Base-by-base conservation (phyloP, 2,888 invertebrate genomes). In the Chrysolina haemoptera region DNA sequence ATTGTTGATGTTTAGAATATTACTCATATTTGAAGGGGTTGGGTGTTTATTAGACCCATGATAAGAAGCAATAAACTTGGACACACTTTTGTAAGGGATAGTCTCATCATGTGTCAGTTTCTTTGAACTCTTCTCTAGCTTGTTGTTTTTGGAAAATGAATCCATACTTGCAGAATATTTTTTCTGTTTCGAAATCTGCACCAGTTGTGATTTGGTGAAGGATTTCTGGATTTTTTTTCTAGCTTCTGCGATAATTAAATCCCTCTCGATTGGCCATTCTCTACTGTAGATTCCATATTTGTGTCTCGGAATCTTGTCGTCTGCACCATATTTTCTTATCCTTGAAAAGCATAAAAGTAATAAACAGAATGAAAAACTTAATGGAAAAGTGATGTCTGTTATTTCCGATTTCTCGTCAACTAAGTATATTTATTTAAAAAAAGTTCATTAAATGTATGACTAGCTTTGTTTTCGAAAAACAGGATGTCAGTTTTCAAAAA, bases 241-340 rank as follows among this genome's bases (percentile, higher is more conserved):
- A 1, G 81, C 71, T 41, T 81, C 80, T 20, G 70, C 62, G 40
- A 84, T 81, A 5, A 83, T 79, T 63, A 79, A 79, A 53, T 80
- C 82, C 16, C 84, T 77, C 73, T 85, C 83, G 2, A 77, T 65
- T 0, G 85, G 86, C 88, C 88, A 88, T 59, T 81, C 76, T 73
- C 84, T 85, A 75, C 88, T 88, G 80, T 90, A 90, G 63, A 90
- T 88, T 14, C 90, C 90, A 71, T 87, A 87, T 77, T 87, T 88
- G 78, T 90, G 89, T 43, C 85, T 86, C 1, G 89, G 86, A 53
- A 90, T 86, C 74, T 86, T 85, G 67, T 89, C 87, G 0, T 84
- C 84, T 48, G 89, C 86, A 0, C 89, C 89, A 77, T 85, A 88
- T 79, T 88, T 85, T 62, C 86, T 83, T 27, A 86, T 64, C 65